Evolutionary conservation across 2,113 vertebrate species (phyloP), one percentile per base, ranked within the genome.

Genomic region (Pseudopipra pipra): DNA sequence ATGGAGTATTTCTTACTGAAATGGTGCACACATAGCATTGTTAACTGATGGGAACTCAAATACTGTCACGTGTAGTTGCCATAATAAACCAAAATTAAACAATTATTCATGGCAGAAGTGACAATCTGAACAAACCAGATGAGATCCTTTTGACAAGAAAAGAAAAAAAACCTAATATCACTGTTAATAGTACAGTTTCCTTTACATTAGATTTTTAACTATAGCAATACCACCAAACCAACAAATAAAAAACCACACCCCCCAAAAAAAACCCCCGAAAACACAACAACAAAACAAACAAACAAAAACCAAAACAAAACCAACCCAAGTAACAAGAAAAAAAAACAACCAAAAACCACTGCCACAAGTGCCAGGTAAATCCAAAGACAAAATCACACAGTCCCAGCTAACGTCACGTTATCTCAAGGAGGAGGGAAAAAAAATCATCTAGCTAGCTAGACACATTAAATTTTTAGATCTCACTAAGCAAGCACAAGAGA

Each of bases 401-500:
- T 41, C 44, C 24, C 33, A 44, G 21, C 24, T 62, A 44, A 37
- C 51, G 44, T 43, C 54, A 6, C 51, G 23, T 75, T 78, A 85
- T 44, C 84, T 82, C 44, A 89, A 44, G 11, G 71, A 67, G 4
- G 14, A 10, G 23, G 31, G 9, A 27, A 19, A 6, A 18, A 31
- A 46, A 33, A 43, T 13, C 1, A 39, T n/a, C 37, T 6, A 46
- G 20, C 37, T 6, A 46, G 20, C 71, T 31, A 61, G 14, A 52
- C 37, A 54, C 24, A 77, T 27, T 81, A 79, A 43, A 89, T 62
- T 62, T 83, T 70, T 55, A 95, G 39, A 41, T 73, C 62, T 83
- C 71, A 65, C 67, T 73, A 41, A 79, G 78, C n/a, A 90, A 94
- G 87, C 66, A 85, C 22, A 85, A 82, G 58, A 83, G 84, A 82